These are phyloP conservation scores for Torymus auratus DNA, from an alignment of 2,888 invertebrate species.

Conservation along the genomic window DNA sequence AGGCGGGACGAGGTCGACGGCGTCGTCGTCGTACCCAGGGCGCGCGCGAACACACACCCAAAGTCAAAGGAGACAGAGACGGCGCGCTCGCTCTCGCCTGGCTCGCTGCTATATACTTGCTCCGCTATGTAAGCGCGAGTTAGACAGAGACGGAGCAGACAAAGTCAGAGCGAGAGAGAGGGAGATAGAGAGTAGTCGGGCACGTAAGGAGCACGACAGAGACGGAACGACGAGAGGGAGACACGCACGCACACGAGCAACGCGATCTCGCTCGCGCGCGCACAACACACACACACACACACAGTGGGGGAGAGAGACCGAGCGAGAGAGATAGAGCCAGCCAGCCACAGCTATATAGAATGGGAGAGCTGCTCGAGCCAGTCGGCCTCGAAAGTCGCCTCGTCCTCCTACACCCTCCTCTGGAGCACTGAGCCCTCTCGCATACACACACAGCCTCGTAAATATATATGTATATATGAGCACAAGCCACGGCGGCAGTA, in stretches of 20 bases:
- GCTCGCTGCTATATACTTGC: too few relatives aligned
- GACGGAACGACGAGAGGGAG: slow-evolving; percentile 9
- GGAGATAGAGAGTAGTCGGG: background rate
- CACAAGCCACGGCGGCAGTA: background rate
- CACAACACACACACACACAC: background rate
- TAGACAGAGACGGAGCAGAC: background rate
- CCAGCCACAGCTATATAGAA: too few relatives aligned
- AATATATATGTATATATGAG: too few relatives aligned
- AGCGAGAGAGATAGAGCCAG: slow-evolving; percentile 25
- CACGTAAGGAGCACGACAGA: slow-evolving; percentile 7
- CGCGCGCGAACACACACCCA: slow-evolving; percentile 27
- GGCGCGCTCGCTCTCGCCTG: background rate
- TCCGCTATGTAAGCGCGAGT: background rate
- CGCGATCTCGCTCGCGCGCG: slow-evolving; percentile 47
- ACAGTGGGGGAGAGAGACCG: slow-evolving; percentile 8
- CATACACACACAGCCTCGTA: background rate
- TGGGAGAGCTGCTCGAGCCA: background rate
- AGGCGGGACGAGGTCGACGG: too few relatives aligned
- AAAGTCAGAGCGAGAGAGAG: slow-evolving; percentile 1
- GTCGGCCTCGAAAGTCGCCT: slow-evolving; percentile 51
- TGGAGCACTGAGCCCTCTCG: background rate
- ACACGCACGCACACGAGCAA: slow-evolving; percentile 25
- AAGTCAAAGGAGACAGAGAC: slow-evolving; percentile 35
- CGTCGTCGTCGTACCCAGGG: background rate
- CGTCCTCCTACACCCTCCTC: slow-evolving; percentile 35